These are phyloP conservation scores for Gobius niger DNA, from an alignment of 2,113 vertebrate species.

Conservation along the genomic window DNA sequence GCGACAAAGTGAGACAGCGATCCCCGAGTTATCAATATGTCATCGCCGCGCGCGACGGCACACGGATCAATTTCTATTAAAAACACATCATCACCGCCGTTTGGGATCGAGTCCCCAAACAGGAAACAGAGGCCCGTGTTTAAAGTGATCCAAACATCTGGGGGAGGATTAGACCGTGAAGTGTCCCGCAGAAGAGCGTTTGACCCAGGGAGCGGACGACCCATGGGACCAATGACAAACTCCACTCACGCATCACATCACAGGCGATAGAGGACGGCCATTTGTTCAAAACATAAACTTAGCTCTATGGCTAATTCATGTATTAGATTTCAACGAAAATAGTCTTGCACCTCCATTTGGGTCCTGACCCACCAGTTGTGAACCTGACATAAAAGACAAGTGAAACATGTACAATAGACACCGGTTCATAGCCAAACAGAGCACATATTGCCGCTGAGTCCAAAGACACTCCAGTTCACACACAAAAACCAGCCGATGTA, in stretches of 20 bases:
- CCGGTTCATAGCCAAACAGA: no score
- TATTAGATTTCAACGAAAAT: not conserved
- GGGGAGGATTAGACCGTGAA: slow-evolving; percentile 13
- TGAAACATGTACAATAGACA: no score
- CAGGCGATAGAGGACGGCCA: not conserved
- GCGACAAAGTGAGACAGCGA: slow-evolving; percentile 36
- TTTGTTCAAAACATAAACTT: not conserved
- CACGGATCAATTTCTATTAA: slow-evolving; percentile 7
- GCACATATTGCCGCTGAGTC: no score
- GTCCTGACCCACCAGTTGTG: no score
- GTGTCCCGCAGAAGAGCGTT: slow-evolving; percentile 40
- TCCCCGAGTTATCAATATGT: slow-evolving; percentile 48
- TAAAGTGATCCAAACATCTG: slow-evolving; percentile 64
- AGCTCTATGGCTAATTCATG: not conserved
- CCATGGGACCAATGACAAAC: slow-evolving; percentile 55
- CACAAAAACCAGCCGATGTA: no score
- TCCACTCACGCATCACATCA: slow-evolving; percentile 11
- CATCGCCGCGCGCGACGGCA: slow-evolving; percentile 21
- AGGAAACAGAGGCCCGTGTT: slow-evolving; percentile 3
- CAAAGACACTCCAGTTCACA: no score
- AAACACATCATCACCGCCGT: not conserved
- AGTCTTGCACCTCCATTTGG: no score
- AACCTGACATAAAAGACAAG: no score
- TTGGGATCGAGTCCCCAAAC: not conserved
- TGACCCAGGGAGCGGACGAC: slow-evolving; percentile 64